Evolutionary conservation across 1,140 invertebrate genomes (phyloP), one percentile per base, ranked within the genome.

Genomic region (Liolophura sinensis): DNA sequence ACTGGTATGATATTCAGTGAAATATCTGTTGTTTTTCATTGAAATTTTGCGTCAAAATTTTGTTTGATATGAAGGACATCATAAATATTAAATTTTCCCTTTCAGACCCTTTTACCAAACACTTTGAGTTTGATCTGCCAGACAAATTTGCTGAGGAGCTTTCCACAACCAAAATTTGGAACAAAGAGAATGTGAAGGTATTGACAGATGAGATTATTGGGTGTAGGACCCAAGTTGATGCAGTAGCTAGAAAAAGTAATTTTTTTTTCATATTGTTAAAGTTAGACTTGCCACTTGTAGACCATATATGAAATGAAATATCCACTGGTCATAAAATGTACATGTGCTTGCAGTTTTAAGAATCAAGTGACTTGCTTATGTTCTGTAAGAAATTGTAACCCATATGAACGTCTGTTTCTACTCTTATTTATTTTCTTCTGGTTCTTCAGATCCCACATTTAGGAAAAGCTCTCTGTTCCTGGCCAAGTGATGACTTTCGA

Each of bases 31-130:
- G 18, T 6, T 3, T 63, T 25, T 20, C 15, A 4, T 14, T 56
- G 46, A 20, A 20, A 18, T 63, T 57, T 22, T 6, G 7, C 7
- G n/a, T 56, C 56, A 25, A 24, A 59, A 58, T 22, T 22, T 63
- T 16, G 20, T 9, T 18, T 63, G 20, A n/a, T 22, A 16, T 6
- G 74, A 83, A 65, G 77, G 69, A 55, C 67, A 66, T 46, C 62
- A 54, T n/a, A 20, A 22, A 46, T 15, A 50, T 7, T 11, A 6
- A 62, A 12, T 47, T 27, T 58, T 57, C 40, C 25, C 62, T 56
- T 72, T 20, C 54, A 76, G 79, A 82, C 68, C 76, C 77, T 25
- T 78, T 78, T 62, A 65, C 68, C n/a, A 55, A 72, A 20, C 75
- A 79, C 47, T 82, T 65, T 66, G 60, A 62, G 46, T 63, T 1